phyloP scores from a whole-genome alignment of 2,797 vertebrate species.

The Furcifer pardalis region DNA sequence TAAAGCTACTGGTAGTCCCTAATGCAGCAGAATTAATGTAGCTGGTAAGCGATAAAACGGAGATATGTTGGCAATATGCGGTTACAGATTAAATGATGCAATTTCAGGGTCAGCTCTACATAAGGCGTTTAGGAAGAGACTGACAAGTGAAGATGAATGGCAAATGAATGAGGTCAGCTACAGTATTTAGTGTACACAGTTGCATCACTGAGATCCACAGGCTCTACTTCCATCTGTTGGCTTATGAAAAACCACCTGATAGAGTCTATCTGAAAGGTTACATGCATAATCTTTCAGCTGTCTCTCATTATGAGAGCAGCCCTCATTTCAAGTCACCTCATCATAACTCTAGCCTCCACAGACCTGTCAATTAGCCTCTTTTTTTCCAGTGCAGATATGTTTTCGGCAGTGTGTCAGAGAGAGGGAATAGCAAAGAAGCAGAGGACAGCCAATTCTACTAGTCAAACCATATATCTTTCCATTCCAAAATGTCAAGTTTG shows the following conservation, averaged over 20 bases:
- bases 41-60: constrained; percentile 54
- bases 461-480: neutral
- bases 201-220: constrained; percentile 44
- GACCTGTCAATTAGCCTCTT: constrained; percentile 48
- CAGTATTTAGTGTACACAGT: constrained; percentile 21
- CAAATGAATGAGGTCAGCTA: constrained; percentile 50
- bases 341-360: constrained; percentile 49
- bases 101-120: constrained; percentile 65
- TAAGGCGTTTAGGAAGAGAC: constrained; percentile 47
- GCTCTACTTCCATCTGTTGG: constrained; percentile 79
- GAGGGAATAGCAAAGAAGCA: constrained; percentile 28
- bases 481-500: constrained; percentile 19
- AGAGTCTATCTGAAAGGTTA: constrained; percentile 47
- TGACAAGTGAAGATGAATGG: constrained; percentile 60
- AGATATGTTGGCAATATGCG: constrained; percentile 56
- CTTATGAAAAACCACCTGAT: constrained; percentile 48
- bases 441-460: neutral
- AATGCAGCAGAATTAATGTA: constrained; percentile 50
- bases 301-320: constrained; percentile 48
- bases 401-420: constrained; percentile 20
- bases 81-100: constrained; percentile 69
- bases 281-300: constrained; percentile 51
- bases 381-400: constrained; percentile 45
- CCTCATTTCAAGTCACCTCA: constrained; percentile 52
- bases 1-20: constrained; percentile 35